These are phyloP conservation scores for Lerista edwardsae DNA, from an alignment of 2,797 vertebrate genomes.

Conservation along the genomic window DNA sequence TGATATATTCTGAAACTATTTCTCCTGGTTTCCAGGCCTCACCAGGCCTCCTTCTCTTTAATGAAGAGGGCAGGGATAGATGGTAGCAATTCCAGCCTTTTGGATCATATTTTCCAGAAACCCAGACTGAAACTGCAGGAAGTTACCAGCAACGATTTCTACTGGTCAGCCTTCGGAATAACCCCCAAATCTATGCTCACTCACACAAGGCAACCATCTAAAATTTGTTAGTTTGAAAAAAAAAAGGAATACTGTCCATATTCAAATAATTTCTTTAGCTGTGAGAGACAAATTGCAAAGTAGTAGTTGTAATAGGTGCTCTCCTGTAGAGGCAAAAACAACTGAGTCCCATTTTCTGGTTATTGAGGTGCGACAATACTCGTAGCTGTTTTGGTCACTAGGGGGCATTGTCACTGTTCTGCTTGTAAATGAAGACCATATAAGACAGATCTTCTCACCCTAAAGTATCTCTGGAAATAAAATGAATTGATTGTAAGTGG, in stretches of 20 bases:
- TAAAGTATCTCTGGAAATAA: not conserved
- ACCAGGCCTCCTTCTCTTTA: not conserved
- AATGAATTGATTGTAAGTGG: not conserved
- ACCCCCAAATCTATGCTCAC: not conserved
- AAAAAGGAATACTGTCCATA: not conserved
- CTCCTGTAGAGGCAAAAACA: not conserved
- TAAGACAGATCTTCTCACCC: not conserved
- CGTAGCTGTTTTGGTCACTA: slow-evolving; percentile 2
- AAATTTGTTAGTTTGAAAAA: not conserved
- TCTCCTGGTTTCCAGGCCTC: not conserved
- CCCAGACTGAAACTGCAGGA: not conserved
- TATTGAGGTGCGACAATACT: not conserved
- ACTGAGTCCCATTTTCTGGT: not conserved
- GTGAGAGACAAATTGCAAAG: not conserved
- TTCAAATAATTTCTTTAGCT: not conserved
- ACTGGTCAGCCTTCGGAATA: not conserved
- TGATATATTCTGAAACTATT: not conserved
- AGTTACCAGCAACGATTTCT: not conserved
- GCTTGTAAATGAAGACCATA: not conserved
- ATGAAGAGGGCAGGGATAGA: not conserved
- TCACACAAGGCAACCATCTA: not conserved
- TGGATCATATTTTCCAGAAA: not conserved
- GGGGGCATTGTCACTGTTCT: slow-evolving; percentile 10
- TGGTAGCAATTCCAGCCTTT: not conserved
- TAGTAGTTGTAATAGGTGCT: too few relatives aligned